Base-by-base conservation (phyloP, 92 coral and sea anemone species). In the Porites rus region DNA sequence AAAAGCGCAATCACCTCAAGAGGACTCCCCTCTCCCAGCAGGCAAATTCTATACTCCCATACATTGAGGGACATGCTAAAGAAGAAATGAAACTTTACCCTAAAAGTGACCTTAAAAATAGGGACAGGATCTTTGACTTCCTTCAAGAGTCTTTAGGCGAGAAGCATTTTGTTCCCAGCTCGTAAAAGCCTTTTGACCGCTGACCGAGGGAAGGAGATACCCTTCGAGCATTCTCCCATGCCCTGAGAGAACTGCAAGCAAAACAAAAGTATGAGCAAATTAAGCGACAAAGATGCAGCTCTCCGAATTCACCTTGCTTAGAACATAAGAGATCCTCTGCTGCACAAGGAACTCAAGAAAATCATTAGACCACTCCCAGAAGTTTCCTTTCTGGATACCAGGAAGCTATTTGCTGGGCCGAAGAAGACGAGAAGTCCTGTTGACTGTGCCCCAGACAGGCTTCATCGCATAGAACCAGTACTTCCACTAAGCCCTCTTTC, bases 181-280 rank as follows among this genome's bases (percentile, higher is more conserved):
- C 8, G 79, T 85, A 5, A 92, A 88, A 78, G 10, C 59, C 16
- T 88, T 92, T 61, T 92, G 77, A 92, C 64, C 51, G 90, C n/a
- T 65, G 31, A 17, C 90, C 85, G 80, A 43, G 72, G 65, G 88
- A 82, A 10, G 46, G 59, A 1, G 94, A 91, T 58, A 51, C 83
- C 8, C 82, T 91, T 0, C 38, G 80, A 6, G 52, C 76, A 8
- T 87, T 59, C 79, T 87, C 91, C 31, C 94, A 82, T 73, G 91
- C 82, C 16, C 68, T 83, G 63, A 13, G 89, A 19, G 86, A 19
- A 2, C 63, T 87, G 5, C 77, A 52, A 19, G 58, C 59, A 3
- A 16, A 72, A 8, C 1, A 82, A 80, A n/a, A 65, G 28, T 24
- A 50, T 20, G 3, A 46, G 74, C 13, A 63, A 9, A 18, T 66